Evolutionary conservation across 2,888 invertebrate species (phyloP).

Genomic region (Torymus auratus): DNA sequence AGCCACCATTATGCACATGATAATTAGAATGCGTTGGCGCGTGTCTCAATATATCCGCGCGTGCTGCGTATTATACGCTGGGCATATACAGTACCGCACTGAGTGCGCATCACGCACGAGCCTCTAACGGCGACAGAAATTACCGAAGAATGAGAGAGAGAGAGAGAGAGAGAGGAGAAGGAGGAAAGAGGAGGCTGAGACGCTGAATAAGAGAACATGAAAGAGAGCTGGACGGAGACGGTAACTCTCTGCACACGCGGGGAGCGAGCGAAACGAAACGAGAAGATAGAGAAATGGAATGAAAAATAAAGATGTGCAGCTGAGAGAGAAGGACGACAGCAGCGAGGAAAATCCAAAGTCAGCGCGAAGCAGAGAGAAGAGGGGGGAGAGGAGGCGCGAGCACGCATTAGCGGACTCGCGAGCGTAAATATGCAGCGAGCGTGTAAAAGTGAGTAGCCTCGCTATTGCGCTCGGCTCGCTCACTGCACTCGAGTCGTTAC

Average conservation of each 20-base stretch:
- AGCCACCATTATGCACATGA: constrained; percentile 77
- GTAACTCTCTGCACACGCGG: background rate
- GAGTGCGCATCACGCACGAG: background rate
- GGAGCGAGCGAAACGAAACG: constrained; percentile 17
- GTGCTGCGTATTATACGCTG: constrained; percentile 62
- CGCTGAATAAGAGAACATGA: constrained; percentile 31
- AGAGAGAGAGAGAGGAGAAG: constrained; percentile 26
- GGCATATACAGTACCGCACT: constrained; percentile 52
- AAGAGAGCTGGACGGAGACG: constrained; percentile 31
- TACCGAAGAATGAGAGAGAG: constrained; percentile 39
- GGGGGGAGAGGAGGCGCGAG: constrained; percentile 3
- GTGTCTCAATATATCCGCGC: constrained; percentile 76
- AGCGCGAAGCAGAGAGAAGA: background rate
- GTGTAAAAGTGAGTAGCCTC: constrained; percentile 17
- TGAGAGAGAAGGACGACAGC: constrained; percentile 14
- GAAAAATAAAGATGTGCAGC: constrained; percentile 43
- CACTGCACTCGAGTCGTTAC: constrained; percentile 61
- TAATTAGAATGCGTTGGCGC: constrained; percentile 77
- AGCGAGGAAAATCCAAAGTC: too few species aligned
- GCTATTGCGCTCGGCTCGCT: constrained; percentile 3
- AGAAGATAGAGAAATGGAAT: constrained; percentile 56
- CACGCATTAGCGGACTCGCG: constrained; percentile 6
- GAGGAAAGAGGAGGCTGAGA: constrained; percentile 3
- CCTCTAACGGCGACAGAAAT: constrained; percentile 12
- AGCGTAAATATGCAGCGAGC: constrained; percentile 29